Evolutionary conservation across 2,113 vertebrate genomes (phyloP).

Genomic region (Carassius gibelio): DNA sequence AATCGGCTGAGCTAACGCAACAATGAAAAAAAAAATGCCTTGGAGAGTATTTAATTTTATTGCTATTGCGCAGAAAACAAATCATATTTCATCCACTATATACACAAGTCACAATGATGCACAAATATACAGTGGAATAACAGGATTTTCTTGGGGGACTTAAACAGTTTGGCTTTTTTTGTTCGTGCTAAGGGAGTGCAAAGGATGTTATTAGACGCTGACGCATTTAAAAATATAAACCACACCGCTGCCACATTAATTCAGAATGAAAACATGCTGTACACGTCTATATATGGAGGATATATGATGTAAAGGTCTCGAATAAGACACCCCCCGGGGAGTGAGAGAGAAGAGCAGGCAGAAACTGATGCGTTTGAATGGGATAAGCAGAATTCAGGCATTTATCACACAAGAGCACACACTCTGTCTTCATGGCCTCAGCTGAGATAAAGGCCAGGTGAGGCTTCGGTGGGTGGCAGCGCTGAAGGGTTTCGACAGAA

Average conservation of each 20-base stretch:
- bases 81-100: slow-evolving; percentile 48
- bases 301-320: slow-evolving; percentile 23
- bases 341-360: neutral
- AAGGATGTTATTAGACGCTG: slow-evolving; percentile 30
- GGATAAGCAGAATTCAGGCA: slow-evolving; percentile 46
- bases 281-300: slow-evolving; percentile 39
- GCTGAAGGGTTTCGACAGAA: slow-evolving; percentile 45
- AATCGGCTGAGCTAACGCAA: slow-evolving; percentile 76
- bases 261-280: slow-evolving; percentile 32
- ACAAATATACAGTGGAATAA: neutral
- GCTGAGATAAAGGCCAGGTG: slow-evolving; percentile 55
- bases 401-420: slow-evolving; percentile 55
- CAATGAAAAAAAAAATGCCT: slow-evolving; percentile 67
- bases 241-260: neutral
- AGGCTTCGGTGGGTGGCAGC: slow-evolving; percentile 35
- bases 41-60: slow-evolving; percentile 77
- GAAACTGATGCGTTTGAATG: slow-evolving; percentile 50
- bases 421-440: slow-evolving; percentile 44
- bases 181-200: neutral
- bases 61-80: slow-evolving; percentile 71
- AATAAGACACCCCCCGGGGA: slow-evolving; percentile 25
- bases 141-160: slow-evolving; percentile 17
- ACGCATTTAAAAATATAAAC: slow-evolving; percentile 44
- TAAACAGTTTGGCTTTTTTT: slow-evolving; percentile 3
- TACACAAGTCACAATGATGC: neutral